Evolutionary conservation across 1,140 invertebrate genomes (phyloP), one percentile per base, ranked within the genome.

Genomic region (Bathynomus jamesi): DNA sequence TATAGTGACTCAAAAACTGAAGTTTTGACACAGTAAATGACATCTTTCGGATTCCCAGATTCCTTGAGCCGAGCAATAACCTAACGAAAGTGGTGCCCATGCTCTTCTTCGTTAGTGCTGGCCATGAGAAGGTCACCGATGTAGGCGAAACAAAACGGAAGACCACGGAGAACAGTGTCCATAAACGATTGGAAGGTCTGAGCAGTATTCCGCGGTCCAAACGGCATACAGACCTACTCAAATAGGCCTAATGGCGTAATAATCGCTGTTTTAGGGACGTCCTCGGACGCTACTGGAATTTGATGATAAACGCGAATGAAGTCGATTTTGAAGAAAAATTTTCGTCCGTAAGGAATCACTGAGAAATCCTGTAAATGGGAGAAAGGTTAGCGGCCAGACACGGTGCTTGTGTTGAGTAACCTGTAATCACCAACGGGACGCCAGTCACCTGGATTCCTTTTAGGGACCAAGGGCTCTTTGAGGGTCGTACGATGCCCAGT

Each of bases 61-160:
- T 40, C 32, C 7, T 40, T 40, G 7, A 40, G 17, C 32, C 32
- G 7, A 8, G 32, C 7, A 17, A 40, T 8, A 40, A 40, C 32
- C 7, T 7, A 40, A 17, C 63, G 53, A 5, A 85, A 62, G 67
- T 84, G 80, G 17, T 64, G 27, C 4, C 78, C 53, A 69, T 85
- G 85, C 24, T 80, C 76, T n/a, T 79, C 76, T 67, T 75, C 76
- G 31, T 70, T 71, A 2, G 78, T 65, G 3, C 79, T 81, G 65
- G 79, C 81, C 2, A 84, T 70, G 0, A 85, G 76, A 7, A 85
- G 78, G 65, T 85, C 85, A 78, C 85, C 83, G 0, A 86, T 67
- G 72, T 83, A 86, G 0, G 80, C 76, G 61, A 79, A 64, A 61
- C 29, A 61, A 66, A 76, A 81, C n/a, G 71, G 67, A 27, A 79